phyloP scores from a whole-genome alignment of 2,113 vertebrate species.

The Zosterops japonicus region DNA sequence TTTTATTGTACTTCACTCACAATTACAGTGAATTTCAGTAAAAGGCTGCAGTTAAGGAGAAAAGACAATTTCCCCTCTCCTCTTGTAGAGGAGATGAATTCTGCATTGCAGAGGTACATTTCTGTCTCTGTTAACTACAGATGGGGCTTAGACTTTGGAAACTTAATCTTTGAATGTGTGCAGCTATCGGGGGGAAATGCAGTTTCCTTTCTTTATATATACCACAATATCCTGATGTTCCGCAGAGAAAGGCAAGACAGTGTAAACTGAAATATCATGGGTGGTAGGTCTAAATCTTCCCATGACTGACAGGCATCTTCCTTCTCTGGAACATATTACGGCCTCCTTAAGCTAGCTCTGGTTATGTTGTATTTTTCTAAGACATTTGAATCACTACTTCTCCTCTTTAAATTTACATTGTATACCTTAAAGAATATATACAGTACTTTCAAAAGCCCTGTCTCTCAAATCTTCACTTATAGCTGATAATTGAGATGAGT shows the following conservation, averaged over 20 bases:
- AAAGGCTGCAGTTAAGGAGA: background rate
- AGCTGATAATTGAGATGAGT: background rate
- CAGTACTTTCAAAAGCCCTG: background rate
- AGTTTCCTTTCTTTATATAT: background rate
- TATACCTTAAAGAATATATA: background rate
- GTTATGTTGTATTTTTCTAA: background rate
- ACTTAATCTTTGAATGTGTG: background rate
- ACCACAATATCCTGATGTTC: background rate
- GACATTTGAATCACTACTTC: background rate
- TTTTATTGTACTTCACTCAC: background rate
- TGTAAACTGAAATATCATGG: background rate
- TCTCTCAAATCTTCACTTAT: background rate
- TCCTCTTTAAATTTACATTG: background rate
- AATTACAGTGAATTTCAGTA: background rate
- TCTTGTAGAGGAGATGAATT: background rate
- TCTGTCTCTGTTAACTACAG: background rate
- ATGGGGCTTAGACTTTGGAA: background rate
- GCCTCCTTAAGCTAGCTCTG: background rate
- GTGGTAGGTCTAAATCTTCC: background rate
- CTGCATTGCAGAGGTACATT: background rate
- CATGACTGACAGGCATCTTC: background rate
- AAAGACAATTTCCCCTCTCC: background rate
- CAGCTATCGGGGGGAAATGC: background rate
- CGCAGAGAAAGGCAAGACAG: background rate
- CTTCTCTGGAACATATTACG: background rate